Base-by-base conservation (phyloP, 2,888 invertebrate species). In the Lycia hirtaria region DNA sequence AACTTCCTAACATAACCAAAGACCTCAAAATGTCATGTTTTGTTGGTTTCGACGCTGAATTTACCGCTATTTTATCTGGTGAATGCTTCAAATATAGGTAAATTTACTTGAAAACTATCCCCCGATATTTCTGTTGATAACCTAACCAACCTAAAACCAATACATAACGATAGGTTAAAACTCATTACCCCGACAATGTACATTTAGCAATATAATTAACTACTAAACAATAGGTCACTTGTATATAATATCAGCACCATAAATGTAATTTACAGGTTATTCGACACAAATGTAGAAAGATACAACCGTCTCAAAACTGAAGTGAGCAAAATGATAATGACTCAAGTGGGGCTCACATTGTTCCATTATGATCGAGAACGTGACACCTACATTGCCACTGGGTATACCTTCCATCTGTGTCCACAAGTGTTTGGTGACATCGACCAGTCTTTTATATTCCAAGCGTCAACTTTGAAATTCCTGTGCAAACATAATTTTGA, bases 1-100 rank as follows among this genome's bases (percentile, higher is more conserved):
- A 93, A 50, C 85, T 93, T 62, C 93, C 93, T 7, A 84, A 93
- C 68, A 92, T 96, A 64, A 85, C 92, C 67, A 78, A 81, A 60
- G 81, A 91, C 57, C 80, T 96, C 20, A 89, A 93, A 73, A 87
- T 88, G 43, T 92, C 94, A 6, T 92, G 93, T 65, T 95, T 95
- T 75, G 81, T 96, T 67, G 93, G 94, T 12, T 91, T 96, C 65
- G 96, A 96, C 81, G 93, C 94, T 10, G 96, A 96, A 88, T 96
- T 96, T 76, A 95, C 95, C 56, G 96, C 89, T 40, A 75, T 92
- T 58, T 66, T 87, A 50, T 69, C 91, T 0, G 83, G 87, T 62
- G 86, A 92, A 33, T 66, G 78, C n/a, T 85, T 85, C 48, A 92
- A 90, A 75, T 71, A 93, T 67, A 94, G 94, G 94, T 94, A 80